Conservation (phyloP, 2,888 invertebrate genomes). For the Halocaridina rubra region DNA sequence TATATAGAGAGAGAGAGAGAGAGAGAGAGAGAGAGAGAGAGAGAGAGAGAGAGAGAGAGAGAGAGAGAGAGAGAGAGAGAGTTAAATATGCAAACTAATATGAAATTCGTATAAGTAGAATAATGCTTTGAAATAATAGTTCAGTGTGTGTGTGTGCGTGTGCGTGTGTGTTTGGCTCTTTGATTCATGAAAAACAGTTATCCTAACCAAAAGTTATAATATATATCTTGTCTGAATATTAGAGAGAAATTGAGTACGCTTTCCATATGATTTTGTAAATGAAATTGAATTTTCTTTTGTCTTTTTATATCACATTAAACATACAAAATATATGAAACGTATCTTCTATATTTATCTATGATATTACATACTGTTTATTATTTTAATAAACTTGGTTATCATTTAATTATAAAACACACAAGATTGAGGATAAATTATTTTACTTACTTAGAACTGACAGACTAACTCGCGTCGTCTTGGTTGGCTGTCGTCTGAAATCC, state of each 20-base stretch:
- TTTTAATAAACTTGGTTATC: too few relatives aligned
- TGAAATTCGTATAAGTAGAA: not conserved
- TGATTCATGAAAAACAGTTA: too few relatives aligned
- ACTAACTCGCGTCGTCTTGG: constrained; percentile 45
- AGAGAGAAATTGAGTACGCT: too few relatives aligned
- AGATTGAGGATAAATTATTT: not conserved
- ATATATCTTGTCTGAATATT: too few relatives aligned
- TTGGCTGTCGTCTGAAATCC: constrained; percentile 47
- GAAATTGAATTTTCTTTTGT: too few relatives aligned
- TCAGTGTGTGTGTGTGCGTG: not conserved
- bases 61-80: not conserved
- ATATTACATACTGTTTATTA: too few relatives aligned
- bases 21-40: not conserved
- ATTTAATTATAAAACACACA: too few relatives aligned
- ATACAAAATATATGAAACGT: too few relatives aligned
- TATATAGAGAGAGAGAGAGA: not conserved
- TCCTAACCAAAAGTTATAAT: too few relatives aligned
- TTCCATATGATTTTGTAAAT: too few relatives aligned
- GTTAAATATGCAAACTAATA: not conserved
- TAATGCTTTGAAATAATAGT: not conserved
- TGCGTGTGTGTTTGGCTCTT: not conserved
- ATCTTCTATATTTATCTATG: too few relatives aligned
- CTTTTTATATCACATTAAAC: too few relatives aligned
- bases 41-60: not conserved
- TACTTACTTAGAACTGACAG: constrained; percentile 48